A percentile compares a stretch with the other conserved stretches of the same genome.
These are phyloP conservation scores for Hipparchia sbordonii DNA, from an alignment of 2,888 invertebrate species.

Conservation along the genomic window DNA sequence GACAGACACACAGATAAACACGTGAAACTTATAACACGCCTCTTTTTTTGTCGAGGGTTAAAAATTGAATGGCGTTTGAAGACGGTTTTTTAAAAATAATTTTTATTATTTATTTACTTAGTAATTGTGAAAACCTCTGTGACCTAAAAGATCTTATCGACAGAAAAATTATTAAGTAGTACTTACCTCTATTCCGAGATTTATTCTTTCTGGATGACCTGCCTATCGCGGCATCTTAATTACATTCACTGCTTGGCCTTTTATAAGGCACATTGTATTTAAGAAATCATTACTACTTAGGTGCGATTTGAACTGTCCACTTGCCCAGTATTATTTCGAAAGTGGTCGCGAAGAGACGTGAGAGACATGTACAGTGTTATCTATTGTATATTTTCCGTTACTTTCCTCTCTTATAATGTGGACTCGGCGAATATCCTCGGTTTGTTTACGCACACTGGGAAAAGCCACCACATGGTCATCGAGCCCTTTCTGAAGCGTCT, in stretches of 20 bases:
- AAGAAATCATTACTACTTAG: background rate
- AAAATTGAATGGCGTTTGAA: too few relatives aligned
- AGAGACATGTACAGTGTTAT: conserved; percentile 56
- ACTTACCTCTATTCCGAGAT: background rate
- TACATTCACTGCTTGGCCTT: conserved; percentile 10
- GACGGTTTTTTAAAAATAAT: too few relatives aligned
- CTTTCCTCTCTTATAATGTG: conserved; percentile 53
- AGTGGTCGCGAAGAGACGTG: conserved; percentile 28
- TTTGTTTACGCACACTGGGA: conserved; percentile 83
- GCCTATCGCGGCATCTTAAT: background rate
- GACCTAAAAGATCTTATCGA: too few relatives aligned
- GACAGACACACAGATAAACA: too few relatives aligned
- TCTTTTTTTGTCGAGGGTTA: too few relatives aligned
- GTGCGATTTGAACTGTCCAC: background rate
- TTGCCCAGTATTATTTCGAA: conserved; percentile 36
- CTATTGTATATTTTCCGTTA: conserved; percentile 46
- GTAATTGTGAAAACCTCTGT: too few relatives aligned
- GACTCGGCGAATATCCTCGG: conserved; percentile 79
- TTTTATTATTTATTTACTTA: too few relatives aligned
- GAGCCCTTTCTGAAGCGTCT: conserved; percentile 80
- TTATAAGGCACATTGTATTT: conserved; percentile 1
- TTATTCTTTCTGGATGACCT: background rate
- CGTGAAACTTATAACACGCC: too few relatives aligned
- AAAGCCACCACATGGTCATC: conserved; percentile 85
- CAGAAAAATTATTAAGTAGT: too few relatives aligned